Percentiles rank a stretch among this genome's conserved stretches.
Evolutionary conservation across 2,797 vertebrate genomes (phyloP).

Genomic region (Sebastes jordani): DNA sequence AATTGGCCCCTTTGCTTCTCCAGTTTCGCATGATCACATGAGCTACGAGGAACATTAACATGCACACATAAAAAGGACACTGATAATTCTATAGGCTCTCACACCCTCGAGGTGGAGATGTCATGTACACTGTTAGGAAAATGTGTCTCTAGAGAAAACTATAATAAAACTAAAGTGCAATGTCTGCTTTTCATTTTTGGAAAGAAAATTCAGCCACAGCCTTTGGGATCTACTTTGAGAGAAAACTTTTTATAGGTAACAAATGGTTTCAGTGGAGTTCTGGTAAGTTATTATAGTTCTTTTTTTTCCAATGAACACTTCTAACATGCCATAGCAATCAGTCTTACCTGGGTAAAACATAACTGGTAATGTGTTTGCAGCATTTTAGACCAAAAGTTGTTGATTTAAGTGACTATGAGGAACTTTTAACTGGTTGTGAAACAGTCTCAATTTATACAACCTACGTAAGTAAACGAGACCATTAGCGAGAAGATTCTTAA

Average conservation of each 20-base stretch:
- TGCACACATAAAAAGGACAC: slow-evolving; percentile 25
- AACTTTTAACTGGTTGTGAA: background rate
- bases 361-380: background rate
- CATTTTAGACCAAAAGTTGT: background rate
- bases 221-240: background rate
- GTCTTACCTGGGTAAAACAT: background rate
- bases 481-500: too few relatives aligned
- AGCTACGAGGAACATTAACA: slow-evolving; percentile 31
- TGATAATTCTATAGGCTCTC: slow-evolving; percentile 24
- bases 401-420: background rate
- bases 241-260: background rate
- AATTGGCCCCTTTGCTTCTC: slow-evolving; percentile 74
- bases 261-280: background rate
- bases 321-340: background rate
- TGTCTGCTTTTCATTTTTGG: background rate
- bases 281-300: background rate
- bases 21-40: slow-evolving; percentile 53
- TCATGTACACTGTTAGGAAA: background rate
- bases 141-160: background rate
- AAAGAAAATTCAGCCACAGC: background rate
- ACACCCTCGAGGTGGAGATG: slow-evolving; percentile 4
- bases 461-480: background rate
- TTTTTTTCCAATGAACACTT: background rate
- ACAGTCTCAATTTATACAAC: background rate
- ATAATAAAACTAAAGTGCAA: background rate